phyloP scores from a whole-genome alignment of 2,797 vertebrate species.

The Acestrorhynchus altus region DNA sequence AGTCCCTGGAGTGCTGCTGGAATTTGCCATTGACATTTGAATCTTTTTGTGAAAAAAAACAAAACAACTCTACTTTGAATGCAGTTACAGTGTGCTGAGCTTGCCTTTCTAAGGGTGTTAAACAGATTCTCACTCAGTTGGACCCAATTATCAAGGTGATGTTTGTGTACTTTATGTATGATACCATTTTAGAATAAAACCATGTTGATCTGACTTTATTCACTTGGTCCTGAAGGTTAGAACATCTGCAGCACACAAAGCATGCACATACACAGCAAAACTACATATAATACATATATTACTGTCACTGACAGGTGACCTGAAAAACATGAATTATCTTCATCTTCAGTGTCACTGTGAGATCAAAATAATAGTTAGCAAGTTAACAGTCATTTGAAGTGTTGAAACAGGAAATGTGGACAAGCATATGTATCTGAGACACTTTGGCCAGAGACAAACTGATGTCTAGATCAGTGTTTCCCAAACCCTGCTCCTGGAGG shows the following conservation, averaged over 20 bases:
- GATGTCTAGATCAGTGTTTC: too few species aligned
- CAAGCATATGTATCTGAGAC: too few species aligned
- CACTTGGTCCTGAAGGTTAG: neutral
- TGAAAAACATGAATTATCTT: too few species aligned
- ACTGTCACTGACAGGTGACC: too few species aligned
- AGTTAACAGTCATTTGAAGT: too few species aligned
- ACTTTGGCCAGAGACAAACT: too few species aligned
- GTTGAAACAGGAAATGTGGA: too few species aligned
- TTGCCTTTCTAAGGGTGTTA: conserved; percentile 23
- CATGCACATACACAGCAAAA: too few species aligned
- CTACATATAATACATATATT: too few species aligned
- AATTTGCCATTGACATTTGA: conserved; percentile 2
- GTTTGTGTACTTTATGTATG: conserved; percentile 52
- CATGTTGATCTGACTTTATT: neutral
- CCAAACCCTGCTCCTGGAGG: too few species aligned
- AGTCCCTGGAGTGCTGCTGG: conserved; percentile 15
- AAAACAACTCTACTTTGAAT: conserved; percentile 7
- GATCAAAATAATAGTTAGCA: too few species aligned
- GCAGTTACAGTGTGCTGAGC: conserved; percentile 30
- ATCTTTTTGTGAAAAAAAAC: neutral
- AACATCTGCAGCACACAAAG: neutral
- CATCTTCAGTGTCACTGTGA: too few species aligned
- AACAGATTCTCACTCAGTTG: conserved; percentile 33
- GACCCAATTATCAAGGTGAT: conserved; percentile 39
- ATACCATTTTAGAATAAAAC: conserved; percentile 56